Evolutionary conservation across 2,888 invertebrate species (phyloP), one percentile per base, ranked within the genome.

Genomic region (Steinernema scapterisci): DNA sequence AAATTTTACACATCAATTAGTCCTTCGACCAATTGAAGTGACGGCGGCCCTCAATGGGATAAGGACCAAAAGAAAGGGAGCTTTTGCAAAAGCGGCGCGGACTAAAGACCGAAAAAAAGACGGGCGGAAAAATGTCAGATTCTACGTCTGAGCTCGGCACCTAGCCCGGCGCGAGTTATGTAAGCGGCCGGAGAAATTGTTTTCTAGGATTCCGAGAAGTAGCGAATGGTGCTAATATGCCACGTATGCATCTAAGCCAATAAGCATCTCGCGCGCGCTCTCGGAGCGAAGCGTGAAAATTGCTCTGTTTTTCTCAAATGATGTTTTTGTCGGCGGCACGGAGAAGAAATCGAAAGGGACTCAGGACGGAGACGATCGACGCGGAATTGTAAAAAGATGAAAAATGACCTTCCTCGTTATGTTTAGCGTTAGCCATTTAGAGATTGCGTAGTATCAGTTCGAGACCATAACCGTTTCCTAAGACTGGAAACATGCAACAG

Each of bases 1-100:
- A 27, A 63, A 31, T 63, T 63, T 31, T 31, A 38, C 63, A 63
- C 38, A 38, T 63, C 63, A 63, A 63, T 63, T 63, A 63, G 63
- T 31, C 63, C 63, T 16, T 9, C 27, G 63, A 63, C 63, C 63
- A 63, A 63, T 63, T 63, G 63, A 63, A 63, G 63, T 63, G 31
- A 63, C 63, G 27, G 63, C 63, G 63, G 63, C 27, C 63, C 25
- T 63, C 38, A 38, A 38, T 38, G 25, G 27, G 63, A 63, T 27
- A 63, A 38, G 11, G 31, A 16, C 16, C 16, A 27, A 27, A 63
- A 31, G 9, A 27, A 63, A 3, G 31, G 63, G 25, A 11, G 63
- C 63, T 38, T 38, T 38, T 38, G 38, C 38, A 38, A 38, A 38
- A 54, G 27, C 31, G 16, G 63, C 63, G 63, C 38, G 31, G 63